Conservation (phyloP, 2,888 invertebrate genomes). For the Hanleya hanleyi region DNA sequence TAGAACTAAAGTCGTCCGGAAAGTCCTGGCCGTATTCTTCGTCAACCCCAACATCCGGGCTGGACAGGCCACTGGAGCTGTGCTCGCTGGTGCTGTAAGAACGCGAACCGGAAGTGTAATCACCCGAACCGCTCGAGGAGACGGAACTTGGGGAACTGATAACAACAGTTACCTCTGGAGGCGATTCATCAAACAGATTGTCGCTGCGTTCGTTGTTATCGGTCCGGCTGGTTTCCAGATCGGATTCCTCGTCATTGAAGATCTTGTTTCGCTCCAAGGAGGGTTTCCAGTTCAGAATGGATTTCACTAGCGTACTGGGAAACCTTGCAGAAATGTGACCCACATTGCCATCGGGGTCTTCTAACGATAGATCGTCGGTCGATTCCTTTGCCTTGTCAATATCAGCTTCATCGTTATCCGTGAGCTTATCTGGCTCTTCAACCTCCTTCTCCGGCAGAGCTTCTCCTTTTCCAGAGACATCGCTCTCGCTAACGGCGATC, state of each 20-base stretch:
- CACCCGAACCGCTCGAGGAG: neutral
- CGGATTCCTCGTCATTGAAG: neutral
- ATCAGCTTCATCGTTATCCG: neutral
- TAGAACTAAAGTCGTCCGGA: neutral
- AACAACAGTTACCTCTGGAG: neutral
- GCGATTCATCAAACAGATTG: neutral
- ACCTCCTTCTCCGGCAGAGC: too few relatives aligned
- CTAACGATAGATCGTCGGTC: neutral
- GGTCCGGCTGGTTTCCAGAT: neutral
- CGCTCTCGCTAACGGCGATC: neutral
- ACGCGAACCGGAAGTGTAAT: neutral
- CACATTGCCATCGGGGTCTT: neutral
- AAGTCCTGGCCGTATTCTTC: neutral
- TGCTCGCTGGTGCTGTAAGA: neutral
- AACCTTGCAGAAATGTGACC: neutral
- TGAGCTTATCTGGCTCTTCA: neutral
- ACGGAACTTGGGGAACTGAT: neutral
- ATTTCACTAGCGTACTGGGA: neutral
- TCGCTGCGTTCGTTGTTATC: neutral
- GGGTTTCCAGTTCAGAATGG: neutral
- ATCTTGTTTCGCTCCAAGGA: constrained; percentile 1
- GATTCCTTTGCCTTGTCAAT: neutral
- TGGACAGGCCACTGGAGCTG: neutral
- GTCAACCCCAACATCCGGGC: neutral
- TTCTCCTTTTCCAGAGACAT: too few relatives aligned